These are phyloP conservation scores for Muscidifurax raptorellus DNA, from an alignment of 1,140 invertebrate species.

Conservation along the genomic window DNA sequence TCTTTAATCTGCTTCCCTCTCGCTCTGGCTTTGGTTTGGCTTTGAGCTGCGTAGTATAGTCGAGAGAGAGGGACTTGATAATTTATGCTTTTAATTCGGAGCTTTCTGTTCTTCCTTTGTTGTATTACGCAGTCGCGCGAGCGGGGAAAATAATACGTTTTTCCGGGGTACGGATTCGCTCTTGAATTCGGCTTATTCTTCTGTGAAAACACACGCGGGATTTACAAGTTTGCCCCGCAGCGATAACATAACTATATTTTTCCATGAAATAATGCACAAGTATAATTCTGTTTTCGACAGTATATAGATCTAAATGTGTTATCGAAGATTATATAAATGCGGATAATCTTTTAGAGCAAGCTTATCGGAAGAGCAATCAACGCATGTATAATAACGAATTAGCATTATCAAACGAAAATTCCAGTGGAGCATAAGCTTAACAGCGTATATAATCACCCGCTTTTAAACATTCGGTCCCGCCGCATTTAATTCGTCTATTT, in stretches of 20 bases:
- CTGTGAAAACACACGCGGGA: not conserved
- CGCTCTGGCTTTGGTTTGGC: not conserved
- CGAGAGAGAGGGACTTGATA: not conserved
- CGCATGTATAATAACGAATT: not conserved
- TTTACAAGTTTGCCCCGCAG: not conserved
- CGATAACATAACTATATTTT: not conserved
- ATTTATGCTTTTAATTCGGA: constrained; percentile 45
- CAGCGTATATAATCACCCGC: not conserved
- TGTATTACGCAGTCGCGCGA: not conserved
- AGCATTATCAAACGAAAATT: not conserved
- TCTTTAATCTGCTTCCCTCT: constrained; percentile 26
- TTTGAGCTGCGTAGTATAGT: not conserved
- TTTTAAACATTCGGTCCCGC: not conserved
- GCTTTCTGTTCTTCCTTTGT: not conserved
- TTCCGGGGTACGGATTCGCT: not conserved
- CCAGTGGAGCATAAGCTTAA: no score
- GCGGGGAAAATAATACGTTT: constrained; percentile 9
- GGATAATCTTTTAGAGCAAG: not conserved
- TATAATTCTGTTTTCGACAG: no score
- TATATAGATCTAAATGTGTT: no score
- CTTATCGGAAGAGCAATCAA: not conserved
- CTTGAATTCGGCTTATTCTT: not conserved
- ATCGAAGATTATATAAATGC: not conserved
- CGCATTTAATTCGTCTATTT: not conserved
- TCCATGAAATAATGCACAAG: no score